A percentile compares a stretch with the other conserved stretches of the same genome.
phyloP scores from a whole-genome alignment of 2,888 invertebrate species.

The Dorcus hopei region DNA sequence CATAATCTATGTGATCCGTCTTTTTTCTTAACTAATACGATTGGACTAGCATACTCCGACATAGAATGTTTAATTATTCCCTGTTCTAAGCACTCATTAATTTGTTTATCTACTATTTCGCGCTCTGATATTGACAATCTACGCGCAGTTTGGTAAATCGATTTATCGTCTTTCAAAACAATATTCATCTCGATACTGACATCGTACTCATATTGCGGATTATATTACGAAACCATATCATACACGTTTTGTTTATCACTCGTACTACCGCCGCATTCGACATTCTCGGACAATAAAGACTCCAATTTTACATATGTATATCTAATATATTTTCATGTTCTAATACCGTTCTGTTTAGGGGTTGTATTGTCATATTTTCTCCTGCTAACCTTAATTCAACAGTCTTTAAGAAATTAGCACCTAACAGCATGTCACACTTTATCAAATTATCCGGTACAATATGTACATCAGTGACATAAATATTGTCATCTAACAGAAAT shows the following conservation, averaged over 20 bases:
- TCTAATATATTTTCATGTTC: not conserved
- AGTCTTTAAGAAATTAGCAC: conserved; percentile 5
- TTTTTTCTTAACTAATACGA: conserved; percentile 34
- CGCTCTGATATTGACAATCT: conserved; percentile 28
- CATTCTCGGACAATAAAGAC: not conserved
- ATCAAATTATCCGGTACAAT: conserved; percentile 11
- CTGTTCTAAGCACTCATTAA: conserved; percentile 34
- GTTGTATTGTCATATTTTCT: not conserved
- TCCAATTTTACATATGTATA: not conserved
- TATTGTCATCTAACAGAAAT: not conserved
- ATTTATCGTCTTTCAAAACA: conserved; percentile 32
- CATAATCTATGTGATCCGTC: conserved; percentile 31
- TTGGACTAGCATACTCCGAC: conserved; percentile 38
- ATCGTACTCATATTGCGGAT: conserved; percentile 23
- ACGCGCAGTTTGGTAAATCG: conserved; percentile 29
- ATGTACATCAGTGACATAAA: conserved; percentile 5
- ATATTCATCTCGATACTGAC: conserved; percentile 32
- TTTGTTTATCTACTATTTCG: conserved; percentile 30
- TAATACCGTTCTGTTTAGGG: not conserved
- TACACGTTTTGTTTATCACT: conserved; percentile 11
- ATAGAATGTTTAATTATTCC: conserved; percentile 34
- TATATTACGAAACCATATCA: conserved; percentile 24
- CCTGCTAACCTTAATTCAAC: not conserved
- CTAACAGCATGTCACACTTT: conserved; percentile 7
- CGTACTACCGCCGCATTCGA: not conserved